Percentiles rank a stretch among this genome's conserved stretches.
phyloP scores from a whole-genome alignment of 2,888 invertebrate genomes.

The Nomada goodeniana region DNA sequence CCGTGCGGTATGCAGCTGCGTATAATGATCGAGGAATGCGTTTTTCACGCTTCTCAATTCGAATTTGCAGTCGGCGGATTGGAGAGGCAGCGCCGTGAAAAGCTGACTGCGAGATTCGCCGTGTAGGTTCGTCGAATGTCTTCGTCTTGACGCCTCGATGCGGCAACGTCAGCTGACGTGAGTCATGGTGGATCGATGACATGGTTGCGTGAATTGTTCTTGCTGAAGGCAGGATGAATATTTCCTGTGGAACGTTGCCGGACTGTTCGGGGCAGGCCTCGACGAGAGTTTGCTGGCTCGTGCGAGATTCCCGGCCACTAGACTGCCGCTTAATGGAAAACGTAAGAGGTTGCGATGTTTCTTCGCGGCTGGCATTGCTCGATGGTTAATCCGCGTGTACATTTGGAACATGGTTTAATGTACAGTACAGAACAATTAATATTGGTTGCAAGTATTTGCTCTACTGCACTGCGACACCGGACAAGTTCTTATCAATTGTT shows the following conservation, averaged over 20 bases:
- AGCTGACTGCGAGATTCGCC: constrained; percentile 14
- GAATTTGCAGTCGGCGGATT: constrained; percentile 68
- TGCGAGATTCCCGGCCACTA: too few species aligned
- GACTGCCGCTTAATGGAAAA: background rate
- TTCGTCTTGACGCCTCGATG: constrained; percentile 34
- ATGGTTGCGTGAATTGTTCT: too few species aligned
- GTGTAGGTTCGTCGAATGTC: constrained; percentile 29
- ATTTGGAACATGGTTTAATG: too few species aligned
- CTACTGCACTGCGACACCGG: too few species aligned
- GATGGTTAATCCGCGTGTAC: too few species aligned
- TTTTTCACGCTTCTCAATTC: constrained; percentile 81
- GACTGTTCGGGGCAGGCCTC: too few species aligned
- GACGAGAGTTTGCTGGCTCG: constrained; percentile 32
- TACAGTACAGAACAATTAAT: too few species aligned
- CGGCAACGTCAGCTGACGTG: constrained; percentile 21
- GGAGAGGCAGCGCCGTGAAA: constrained; percentile 33
- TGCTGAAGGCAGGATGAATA: too few species aligned
- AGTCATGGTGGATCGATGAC: constrained; percentile 27
- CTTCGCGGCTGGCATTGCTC: background rate
- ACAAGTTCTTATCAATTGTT: too few species aligned
- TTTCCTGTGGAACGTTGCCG: too few species aligned
- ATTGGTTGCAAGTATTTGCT: too few species aligned
- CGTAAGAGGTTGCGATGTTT: background rate
- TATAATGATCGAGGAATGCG: constrained; percentile 77
- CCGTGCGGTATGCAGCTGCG: constrained; percentile 56